Conservation (phyloP, 1,140 invertebrate species). For the Scaptomyza montana region DNA sequence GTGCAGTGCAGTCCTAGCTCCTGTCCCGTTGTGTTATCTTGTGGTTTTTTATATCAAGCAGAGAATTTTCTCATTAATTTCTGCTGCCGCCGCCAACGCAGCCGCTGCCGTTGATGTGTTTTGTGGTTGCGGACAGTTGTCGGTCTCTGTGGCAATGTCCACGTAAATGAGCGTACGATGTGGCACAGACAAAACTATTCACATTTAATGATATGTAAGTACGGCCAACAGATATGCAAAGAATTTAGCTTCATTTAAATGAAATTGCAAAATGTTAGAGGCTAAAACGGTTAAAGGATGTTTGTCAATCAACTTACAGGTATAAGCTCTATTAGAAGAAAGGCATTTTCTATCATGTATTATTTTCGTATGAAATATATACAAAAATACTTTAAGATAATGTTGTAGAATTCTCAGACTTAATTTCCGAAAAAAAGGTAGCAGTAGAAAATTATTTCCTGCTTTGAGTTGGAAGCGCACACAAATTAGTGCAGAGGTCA, state of each 20-base stretch:
- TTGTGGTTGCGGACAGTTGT: constrained; percentile 62
- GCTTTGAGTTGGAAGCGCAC: constrained; percentile 61
- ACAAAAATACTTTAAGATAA: no score
- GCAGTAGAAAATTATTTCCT: constrained; percentile 13
- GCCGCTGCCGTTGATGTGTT: constrained; percentile 67
- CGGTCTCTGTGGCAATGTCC: constrained; percentile 29
- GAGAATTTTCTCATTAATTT: constrained; percentile 82
- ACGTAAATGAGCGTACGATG: constrained; percentile 29
- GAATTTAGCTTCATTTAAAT: constrained; percentile 3
- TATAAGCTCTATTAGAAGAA: no score
- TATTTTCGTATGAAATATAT: no score
- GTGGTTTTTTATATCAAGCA: constrained; percentile 73
- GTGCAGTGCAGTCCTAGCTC: constrained; percentile 17
- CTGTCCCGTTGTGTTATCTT: constrained; percentile 66
- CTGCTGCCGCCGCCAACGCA: constrained; percentile 34
- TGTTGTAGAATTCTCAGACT: not conserved
- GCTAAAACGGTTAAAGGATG: no score
- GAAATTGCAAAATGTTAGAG: not conserved
- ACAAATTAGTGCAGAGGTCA: constrained; percentile 63
- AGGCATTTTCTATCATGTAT: no score
- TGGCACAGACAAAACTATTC: constrained; percentile 38
- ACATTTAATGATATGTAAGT: constrained; percentile 33
- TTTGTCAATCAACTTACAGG: no score
- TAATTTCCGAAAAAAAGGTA: constrained; percentile 33
- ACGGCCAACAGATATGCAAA: not conserved